Conservation (phyloP, 2,113 vertebrate species). For the Oophaga pumilio region DNA sequence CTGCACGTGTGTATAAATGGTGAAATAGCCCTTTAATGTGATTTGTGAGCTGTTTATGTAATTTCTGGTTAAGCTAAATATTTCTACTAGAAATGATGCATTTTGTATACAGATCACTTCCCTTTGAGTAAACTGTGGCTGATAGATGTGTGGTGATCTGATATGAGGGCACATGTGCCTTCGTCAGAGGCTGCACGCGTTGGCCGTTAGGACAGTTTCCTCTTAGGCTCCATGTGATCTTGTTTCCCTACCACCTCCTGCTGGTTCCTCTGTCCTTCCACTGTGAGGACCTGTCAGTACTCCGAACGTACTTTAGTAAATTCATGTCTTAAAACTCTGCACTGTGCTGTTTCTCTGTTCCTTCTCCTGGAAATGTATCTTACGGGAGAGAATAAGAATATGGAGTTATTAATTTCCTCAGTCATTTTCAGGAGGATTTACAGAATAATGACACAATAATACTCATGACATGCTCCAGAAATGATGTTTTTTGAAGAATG, state of each 20-base stretch:
- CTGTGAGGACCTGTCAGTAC: not conserved
- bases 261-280: not conserved
- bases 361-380: no score
- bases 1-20: no score
- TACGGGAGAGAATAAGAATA: no score
- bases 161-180: not conserved
- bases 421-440: no score
- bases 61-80: not conserved
- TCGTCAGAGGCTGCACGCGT: no score
- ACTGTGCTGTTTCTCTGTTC: no score
- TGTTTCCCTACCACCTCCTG: not conserved
- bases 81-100: not conserved
- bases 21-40: no score
- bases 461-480: no score
- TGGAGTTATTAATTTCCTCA: no score
- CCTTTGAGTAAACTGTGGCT: not conserved
- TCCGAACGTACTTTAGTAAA: not conserved
- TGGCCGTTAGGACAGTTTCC: not conserved
- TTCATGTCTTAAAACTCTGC: no score
- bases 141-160: not conserved
- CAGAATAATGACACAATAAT: no score
- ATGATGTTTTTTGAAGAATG: no score
- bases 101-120: not conserved
- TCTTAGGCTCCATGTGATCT: not conserved
- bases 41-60: not conserved